Evolutionary conservation across 2,888 invertebrate species (phyloP).

Genomic region (Pammene fasciana): DNA sequence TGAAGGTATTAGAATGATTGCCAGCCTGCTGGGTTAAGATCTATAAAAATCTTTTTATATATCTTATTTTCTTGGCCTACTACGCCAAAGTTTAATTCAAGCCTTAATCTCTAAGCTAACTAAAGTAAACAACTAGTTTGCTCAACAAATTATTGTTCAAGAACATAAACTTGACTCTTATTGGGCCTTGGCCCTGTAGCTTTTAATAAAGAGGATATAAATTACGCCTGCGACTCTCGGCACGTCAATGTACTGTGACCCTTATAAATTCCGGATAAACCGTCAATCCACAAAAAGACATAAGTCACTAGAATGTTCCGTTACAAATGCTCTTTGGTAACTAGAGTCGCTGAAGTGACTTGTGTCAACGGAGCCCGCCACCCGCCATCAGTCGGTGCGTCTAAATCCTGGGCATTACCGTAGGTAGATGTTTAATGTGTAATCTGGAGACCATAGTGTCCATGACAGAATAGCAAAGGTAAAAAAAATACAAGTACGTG

Average conservation of each 20-base stretch:
- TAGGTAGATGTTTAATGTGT: too few species aligned
- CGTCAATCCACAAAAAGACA: neutral
- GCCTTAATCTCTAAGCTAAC: neutral
- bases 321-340: neutral
- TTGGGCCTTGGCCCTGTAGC: constrained; percentile 18
- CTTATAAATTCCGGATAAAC: constrained; percentile 34
- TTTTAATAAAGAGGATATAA: constrained; percentile 38
- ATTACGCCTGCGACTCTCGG: constrained; percentile 28
- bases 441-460: too few species aligned
- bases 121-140: neutral
- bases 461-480: too few species aligned
- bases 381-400: too few species aligned
- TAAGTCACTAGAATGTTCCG: neutral
- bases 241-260: constrained; percentile 31
- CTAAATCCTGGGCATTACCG: too few species aligned
- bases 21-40: too few species aligned
- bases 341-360: neutral
- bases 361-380: too few species aligned
- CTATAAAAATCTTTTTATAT: too few species aligned
- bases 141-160: constrained; percentile 8
- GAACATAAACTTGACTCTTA: constrained; percentile 21
- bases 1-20: too few species aligned
- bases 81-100: too few species aligned
- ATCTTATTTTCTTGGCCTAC: too few species aligned
- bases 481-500: too few species aligned